Evolutionary conservation across 2,888 invertebrate genomes (phyloP), one percentile per base, ranked within the genome.

Genomic region (Colostygia pectinataria): DNA sequence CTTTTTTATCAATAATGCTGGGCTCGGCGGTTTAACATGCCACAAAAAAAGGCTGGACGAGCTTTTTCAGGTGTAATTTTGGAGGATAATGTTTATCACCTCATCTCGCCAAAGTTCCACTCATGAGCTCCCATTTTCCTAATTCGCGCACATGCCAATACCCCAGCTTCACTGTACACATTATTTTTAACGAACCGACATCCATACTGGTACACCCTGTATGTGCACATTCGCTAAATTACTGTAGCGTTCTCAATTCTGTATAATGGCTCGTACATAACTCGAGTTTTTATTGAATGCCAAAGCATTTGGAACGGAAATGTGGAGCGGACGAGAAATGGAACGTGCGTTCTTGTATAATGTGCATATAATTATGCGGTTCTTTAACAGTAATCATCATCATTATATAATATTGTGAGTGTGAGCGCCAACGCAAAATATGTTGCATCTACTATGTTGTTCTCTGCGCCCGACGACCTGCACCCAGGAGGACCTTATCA

Each of bases 101-200:
- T 38, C 33, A 33, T 40, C 42, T 31, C n/a, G 7, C 3, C 10
- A 8, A 32, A 41, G 37, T 36, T 40, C 8, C 31, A 18, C 31
- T 20, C 12, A 23, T 20, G 15, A 45, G 32, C 36, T 50, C 13
- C 43, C 43, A 29, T 44, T 39, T 12, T 13, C 27, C 14, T 23
- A 49, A 43, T 15, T 15, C 6, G 8, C 33, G 32, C 42, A 36
- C 18, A 37, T 14, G 34, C 28, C 36, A 37, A 37, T 37, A 37
- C 13, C 10, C 33, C n/a, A 14, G 8, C 27, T 31, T 45, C 34
- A 38, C 36, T 42, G 40, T 24, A 15, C 39, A 50, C 49, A 54
- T 57, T 53, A 58, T 40, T 57, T 49, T 57, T 46, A 49, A 52
- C 47, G 55, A 39, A 49, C 37, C 36, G 14, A 23, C 38, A 27